Percentiles rank a stretch among this genome's conserved stretches.
Evolutionary conservation across 2,888 invertebrate species (phyloP).

Genomic region (Chesias legatella): DNA sequence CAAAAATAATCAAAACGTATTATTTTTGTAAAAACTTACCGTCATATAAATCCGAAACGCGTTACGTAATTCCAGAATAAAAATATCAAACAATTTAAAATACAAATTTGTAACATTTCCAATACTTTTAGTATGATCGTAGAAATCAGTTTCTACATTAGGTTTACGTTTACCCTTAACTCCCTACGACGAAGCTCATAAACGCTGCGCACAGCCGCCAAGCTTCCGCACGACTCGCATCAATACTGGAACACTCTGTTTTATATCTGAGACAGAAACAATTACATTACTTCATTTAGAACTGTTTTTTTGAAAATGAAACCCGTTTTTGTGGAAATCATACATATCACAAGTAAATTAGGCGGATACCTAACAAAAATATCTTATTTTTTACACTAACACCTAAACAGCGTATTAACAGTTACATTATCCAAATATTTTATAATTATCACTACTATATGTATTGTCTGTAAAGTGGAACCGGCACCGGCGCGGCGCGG

Average conservation of each 20-base stretch:
- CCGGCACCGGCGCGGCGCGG: too few relatives aligned
- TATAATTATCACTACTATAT: constrained; percentile 54
- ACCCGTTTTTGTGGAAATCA: constrained; percentile 10
- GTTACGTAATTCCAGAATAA: too few relatives aligned
- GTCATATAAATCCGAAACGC: too few relatives aligned
- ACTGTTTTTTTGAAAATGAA: constrained; percentile 21
- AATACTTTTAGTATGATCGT: constrained; percentile 74
- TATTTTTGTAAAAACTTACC: too few relatives aligned
- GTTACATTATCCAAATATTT: constrained; percentile 55
- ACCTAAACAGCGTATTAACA: constrained; percentile 59
- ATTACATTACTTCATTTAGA: constrained; percentile 20
- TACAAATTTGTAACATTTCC: constrained; percentile 79
- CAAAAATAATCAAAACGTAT: too few relatives aligned
- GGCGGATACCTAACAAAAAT: constrained; percentile 44
- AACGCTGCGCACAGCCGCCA: constrained; percentile 61
- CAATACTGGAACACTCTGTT: constrained; percentile 55
- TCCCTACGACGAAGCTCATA: constrained; percentile 75
- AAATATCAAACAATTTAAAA: constrained; percentile 28
- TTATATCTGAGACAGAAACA: constrained; percentile 33
- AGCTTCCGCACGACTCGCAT: constrained; percentile 53
- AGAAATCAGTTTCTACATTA: constrained; percentile 71
- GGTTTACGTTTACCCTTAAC: constrained; percentile 71
- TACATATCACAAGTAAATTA: constrained; percentile 30
- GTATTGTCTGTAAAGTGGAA: constrained; percentile 67
- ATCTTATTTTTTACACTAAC: constrained; percentile 45